Evolutionary conservation across 2,888 invertebrate genomes (phyloP).

Genomic region (Cyclophora punctaria): DNA sequence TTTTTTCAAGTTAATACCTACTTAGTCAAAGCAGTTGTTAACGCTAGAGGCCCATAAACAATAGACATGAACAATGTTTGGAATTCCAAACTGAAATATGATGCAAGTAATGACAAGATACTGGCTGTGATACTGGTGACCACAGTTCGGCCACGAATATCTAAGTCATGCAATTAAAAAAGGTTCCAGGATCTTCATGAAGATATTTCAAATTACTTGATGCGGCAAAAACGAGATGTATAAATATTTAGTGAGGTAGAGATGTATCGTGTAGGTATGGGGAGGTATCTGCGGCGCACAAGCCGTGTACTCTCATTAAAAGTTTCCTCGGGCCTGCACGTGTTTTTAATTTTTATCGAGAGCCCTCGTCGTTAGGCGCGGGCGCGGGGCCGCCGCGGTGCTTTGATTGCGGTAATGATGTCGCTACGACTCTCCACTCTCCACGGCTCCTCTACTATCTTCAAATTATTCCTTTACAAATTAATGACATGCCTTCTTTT

Average conservation of each 20-base stretch:
- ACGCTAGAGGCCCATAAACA: no score
- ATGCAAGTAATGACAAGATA: no score
- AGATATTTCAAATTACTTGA: no score
- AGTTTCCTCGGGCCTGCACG: constrained; percentile 74
- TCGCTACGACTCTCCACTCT: constrained; percentile 51
- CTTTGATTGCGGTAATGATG: constrained; percentile 75
- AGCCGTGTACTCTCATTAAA: constrained; percentile 71
- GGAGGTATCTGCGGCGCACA: constrained; percentile 42
- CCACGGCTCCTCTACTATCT: constrained; percentile 51
- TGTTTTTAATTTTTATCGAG: constrained; percentile 77
- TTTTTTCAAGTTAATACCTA: no score
- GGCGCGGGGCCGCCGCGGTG: constrained; percentile 50
- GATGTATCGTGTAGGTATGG: constrained; percentile 3
- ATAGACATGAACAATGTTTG: no score
- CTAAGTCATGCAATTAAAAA: no score
- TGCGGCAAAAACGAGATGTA: constrained; percentile 14
- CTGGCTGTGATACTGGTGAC: no score
- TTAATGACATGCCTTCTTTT: constrained; percentile 51
- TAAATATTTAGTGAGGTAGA: no score
- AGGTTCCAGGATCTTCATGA: no score
- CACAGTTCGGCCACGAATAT: no score
- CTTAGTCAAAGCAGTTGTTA: no score
- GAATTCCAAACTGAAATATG: no score
- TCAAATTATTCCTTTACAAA: constrained; percentile 59
- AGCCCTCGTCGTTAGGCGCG: constrained; percentile 67